Conservation (phyloP, 2,888 invertebrate species). For the Pseudanteris insignis region DNA sequence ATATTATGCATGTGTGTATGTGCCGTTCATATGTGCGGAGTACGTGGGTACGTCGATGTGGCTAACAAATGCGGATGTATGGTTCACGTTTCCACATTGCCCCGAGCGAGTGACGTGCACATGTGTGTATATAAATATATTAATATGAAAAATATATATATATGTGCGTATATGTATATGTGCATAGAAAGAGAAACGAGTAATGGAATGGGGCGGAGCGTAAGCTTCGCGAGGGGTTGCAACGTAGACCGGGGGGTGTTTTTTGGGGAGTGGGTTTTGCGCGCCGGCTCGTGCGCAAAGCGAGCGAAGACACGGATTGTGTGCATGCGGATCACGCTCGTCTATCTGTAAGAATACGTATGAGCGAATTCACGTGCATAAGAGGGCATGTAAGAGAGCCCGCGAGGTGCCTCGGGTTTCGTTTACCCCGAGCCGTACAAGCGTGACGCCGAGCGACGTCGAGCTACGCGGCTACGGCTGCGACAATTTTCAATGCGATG, state of each 20-base stretch:
- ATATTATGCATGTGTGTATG: no score
- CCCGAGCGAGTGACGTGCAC: no score
- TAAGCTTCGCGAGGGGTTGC: slow-evolving; percentile 61
- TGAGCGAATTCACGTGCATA: slow-evolving; percentile 29
- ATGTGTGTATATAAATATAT: slow-evolving; percentile 3
- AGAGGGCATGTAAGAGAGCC: slow-evolving; percentile 37
- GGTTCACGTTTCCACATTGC: no score
- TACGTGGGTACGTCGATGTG: no score
- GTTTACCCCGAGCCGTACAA: slow-evolving; percentile 26
- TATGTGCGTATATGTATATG: neutral
- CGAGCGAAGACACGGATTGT: slow-evolving; percentile 18
- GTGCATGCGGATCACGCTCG: slow-evolving; percentile 31
- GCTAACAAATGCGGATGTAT: no score
- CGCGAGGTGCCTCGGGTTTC: slow-evolving; percentile 26
- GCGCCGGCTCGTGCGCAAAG: slow-evolving; percentile 34
- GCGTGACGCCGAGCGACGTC: no score
- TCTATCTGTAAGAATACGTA: slow-evolving; percentile 37
- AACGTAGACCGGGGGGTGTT: slow-evolving; percentile 58
- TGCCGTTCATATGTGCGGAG: no score
- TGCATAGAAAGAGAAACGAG: slow-evolving; percentile 28
- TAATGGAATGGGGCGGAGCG: slow-evolving; percentile 59
- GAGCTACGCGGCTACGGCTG: neutral
- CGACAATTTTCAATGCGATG: no score
- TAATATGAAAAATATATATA: no score
- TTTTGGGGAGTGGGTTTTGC: slow-evolving; percentile 59